Evolutionary conservation across 2,797 vertebrate species (phyloP), one percentile per base, ranked within the genome.

Genomic region (Falco rusticolus): DNA sequence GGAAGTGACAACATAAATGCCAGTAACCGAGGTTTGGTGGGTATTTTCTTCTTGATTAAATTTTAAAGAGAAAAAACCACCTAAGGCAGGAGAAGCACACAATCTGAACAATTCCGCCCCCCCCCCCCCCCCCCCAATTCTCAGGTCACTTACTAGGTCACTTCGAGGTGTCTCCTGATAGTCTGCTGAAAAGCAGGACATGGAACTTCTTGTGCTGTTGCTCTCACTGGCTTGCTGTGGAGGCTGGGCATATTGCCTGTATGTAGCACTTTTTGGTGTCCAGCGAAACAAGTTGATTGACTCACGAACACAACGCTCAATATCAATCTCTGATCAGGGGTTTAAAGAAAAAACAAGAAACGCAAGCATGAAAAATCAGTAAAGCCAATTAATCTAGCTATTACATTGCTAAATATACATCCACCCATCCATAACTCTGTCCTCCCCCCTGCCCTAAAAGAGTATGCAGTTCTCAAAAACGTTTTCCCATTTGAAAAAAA

Each of bases 211-310:
- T 7, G 98, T 76, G 57, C 97, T 71, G 5, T 94, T 98, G 87
- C 93, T 91, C 2, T 99, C 99, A 1, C 86, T n/a, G 9, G 94
- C 5, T 4, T 93, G 94, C 80, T 98, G 99, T 2, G 98, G 97
- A 2, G 98, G 98, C 68, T 99, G 99, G 29, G 99, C 99, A 1
- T 99, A 99, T 21, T 99, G 99, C 53, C 99, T 95, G 91, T 98
- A 99, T 0, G 99, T 99, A 31, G 99, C 98, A 16, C 99, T 99
- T 97, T 99, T 99, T 0, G 99, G 99, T 8, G 99, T 99, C 99
- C 99, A 99, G 97, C 99, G 99, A 95, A 99, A 99, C 59, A 99
- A 98, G 97, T 96, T 99, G 98, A 99, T 99, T 4, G 99, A 99
- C 97, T 99, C 99, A n/a, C 98, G 98, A 25, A 99, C 99, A 47